These are phyloP conservation scores for Troilus luridus DNA, from an alignment of 2,888 invertebrate species.

Conservation along the genomic window DNA sequence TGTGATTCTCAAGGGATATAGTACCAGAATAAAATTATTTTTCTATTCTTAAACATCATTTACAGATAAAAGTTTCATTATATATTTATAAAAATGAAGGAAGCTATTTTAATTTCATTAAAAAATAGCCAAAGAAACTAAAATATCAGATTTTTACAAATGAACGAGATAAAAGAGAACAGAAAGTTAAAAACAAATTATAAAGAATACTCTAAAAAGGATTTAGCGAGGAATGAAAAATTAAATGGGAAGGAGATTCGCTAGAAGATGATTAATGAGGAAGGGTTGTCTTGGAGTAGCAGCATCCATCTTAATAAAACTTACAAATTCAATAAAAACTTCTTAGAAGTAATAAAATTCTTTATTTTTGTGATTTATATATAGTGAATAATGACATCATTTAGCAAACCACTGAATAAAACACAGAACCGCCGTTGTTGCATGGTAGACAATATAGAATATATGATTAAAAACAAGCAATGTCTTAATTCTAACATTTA, in stretches of 20 bases:
- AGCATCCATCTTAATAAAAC: slow-evolving; percentile 8
- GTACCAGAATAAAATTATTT: too few species aligned
- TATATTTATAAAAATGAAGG: background rate
- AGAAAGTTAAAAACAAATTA: background rate
- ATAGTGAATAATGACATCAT: too few species aligned
- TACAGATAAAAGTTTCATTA: background rate
- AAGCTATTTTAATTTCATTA: background rate
- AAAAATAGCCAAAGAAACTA: background rate
- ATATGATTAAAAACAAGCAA: too few species aligned
- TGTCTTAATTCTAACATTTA: too few species aligned
- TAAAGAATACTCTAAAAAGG: background rate
- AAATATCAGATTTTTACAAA: background rate
- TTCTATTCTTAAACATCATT: too few species aligned
- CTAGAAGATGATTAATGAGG: background rate
- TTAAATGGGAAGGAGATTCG: background rate
- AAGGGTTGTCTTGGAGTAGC: background rate
- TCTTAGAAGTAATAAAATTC: background rate
- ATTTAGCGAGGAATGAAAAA: background rate
- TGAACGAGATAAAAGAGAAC: background rate
- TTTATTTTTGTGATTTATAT: background rate
- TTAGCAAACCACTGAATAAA: too few species aligned
- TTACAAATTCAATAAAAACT: background rate
- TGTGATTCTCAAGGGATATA: too few species aligned
- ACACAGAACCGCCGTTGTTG: too few species aligned
- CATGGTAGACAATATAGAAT: too few species aligned